Conservation (phyloP, 2,113 vertebrate genomes). For the Pituophis catenifer region DNA sequence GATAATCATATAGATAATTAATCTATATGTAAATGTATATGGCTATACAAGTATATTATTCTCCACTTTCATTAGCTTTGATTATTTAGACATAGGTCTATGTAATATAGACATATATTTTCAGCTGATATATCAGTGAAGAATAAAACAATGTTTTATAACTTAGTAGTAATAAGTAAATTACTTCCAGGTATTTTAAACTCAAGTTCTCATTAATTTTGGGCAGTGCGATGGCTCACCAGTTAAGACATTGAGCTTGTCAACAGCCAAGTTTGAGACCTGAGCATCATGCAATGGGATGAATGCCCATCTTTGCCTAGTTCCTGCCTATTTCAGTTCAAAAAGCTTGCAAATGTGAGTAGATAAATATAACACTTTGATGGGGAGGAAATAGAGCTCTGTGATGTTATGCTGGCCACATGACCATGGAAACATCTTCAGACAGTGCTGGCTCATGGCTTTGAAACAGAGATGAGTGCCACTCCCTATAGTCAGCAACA, state of each 20-base stretch:
- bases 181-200: neutral
- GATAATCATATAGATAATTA: neutral
- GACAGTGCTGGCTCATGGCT: too few species aligned
- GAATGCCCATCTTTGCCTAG: neutral
- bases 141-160: neutral
- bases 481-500: neutral
- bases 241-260: neutral
- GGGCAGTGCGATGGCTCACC: neutral
- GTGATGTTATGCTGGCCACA: neutral
- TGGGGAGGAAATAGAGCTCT: neutral
- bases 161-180: neutral
- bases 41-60: neutral
- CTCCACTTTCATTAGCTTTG: neutral
- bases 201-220: neutral
- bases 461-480: neutral
- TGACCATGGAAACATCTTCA: neutral
- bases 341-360: neutral
- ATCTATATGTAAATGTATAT: too few species aligned
- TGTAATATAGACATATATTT: neutral
- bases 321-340: neutral
- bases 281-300: neutral
- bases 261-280: neutral
- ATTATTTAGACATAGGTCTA: neutral
- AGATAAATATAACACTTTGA: too few species aligned
- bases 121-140: neutral